A percentile compares a stretch with the other conserved stretches of the same genome.
phyloP scores from a whole-genome alignment of 2,888 invertebrate species.

The Luperina nickerlii region DNA sequence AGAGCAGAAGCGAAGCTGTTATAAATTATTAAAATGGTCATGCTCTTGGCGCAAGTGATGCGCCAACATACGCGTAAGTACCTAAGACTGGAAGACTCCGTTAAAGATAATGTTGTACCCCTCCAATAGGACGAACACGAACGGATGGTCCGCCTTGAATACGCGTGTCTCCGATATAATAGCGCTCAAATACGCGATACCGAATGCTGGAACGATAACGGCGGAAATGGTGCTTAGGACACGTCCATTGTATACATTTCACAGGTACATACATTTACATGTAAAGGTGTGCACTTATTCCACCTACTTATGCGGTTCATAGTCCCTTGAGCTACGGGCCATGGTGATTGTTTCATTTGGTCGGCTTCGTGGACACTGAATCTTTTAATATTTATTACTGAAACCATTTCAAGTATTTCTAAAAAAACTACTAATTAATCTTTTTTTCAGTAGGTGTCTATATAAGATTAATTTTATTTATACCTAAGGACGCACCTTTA shows the following conservation, averaged over 20 bases:
- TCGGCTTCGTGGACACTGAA: neutral
- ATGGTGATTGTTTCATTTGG: neutral
- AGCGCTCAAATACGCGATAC: slow-evolving; percentile 58
- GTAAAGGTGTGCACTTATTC: slow-evolving; percentile 48
- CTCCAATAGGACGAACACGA: slow-evolving; percentile 63
- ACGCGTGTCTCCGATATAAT: slow-evolving; percentile 22
- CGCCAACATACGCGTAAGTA: slow-evolving; percentile 51
- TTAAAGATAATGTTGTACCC: slow-evolving; percentile 63
- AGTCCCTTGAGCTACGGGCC: neutral
- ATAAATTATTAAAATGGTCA: slow-evolving; percentile 25
- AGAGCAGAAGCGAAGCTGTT: slow-evolving; percentile 33
- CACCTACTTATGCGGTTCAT: neutral
- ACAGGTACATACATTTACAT: slow-evolving; percentile 10
- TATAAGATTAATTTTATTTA: neutral
- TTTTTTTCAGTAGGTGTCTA: neutral
- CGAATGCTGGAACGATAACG: slow-evolving; percentile 64
- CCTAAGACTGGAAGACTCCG: slow-evolving; percentile 72
- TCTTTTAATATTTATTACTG: neutral
- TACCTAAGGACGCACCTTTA: slow-evolving; percentile 39
- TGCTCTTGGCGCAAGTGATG: slow-evolving; percentile 39
- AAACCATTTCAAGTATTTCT: neutral
- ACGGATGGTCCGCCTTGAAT: slow-evolving; percentile 74
- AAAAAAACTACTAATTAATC: no score
- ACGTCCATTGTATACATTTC: slow-evolving; percentile 10
- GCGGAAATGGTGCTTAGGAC: slow-evolving; percentile 30